Evolutionary conservation across 2,888 invertebrate species (phyloP), one percentile per base, ranked within the genome.

Genomic region (Drosophila kuntzei): DNA sequence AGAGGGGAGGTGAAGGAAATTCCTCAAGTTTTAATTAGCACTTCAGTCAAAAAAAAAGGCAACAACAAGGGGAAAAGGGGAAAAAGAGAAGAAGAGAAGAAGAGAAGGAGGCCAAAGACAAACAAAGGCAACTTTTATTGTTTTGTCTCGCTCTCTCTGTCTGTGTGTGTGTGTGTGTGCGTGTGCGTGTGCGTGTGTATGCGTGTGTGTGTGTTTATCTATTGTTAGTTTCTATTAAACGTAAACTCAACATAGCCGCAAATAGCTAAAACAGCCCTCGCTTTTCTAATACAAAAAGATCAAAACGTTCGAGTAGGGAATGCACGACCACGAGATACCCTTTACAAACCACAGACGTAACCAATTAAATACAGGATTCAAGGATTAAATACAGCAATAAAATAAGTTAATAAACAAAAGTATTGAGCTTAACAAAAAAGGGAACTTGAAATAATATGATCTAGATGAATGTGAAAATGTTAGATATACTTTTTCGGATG

Each of bases 21-120:
- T 58, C 53, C 14, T 37, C 76, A 65, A 65, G 70, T 65, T 75
- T 70, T 75, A 75, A 75, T 75, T 75, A 75, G 65, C 70, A 60
- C 59, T 75, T 57, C 55, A 59, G 34, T 63, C 59, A 67, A 67
- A 65, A 22, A 67, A 66, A 29, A 5, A 1, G 6, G 71, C 18
- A 53, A 25, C 39, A 14, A 37, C 41, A 47, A 11, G 34, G 12
- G 9, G 8, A 2, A 18, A n/a, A 4, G 25, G 1, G 7, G 25
- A 25, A 7, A 6, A 25, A 25, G 25, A 25, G 25, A 6, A 25
- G 6, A 7, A 11, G 8, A 25, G 25, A 25, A 7, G 7, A 25
- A 7, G 25, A 11, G 8, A 4, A 12, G 5, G 7, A 11, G 14
- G 27, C 25, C 8, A n/a, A 16, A 11, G 41, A 18, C 34, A 22